Conservation (phyloP, 2,888 invertebrate genomes). For the Latheticus oryzae region DNA sequence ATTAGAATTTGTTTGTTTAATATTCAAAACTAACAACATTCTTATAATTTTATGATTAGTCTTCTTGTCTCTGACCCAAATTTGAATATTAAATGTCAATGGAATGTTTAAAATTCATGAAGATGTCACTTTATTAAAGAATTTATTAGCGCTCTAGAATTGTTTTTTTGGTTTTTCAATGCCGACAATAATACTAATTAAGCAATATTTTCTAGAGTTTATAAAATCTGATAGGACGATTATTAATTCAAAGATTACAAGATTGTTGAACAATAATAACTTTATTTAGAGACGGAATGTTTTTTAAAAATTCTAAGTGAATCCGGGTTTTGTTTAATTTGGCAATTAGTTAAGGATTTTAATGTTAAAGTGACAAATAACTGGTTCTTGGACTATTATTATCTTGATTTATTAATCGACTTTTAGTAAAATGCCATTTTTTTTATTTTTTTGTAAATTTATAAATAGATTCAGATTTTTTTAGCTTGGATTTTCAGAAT, state of each 20-base stretch:
- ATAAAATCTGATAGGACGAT: slow-evolving; percentile 1
- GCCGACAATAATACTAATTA: slow-evolving; percentile 6
- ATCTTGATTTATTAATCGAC: too few species aligned
- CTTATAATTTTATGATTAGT: slow-evolving; percentile 17
- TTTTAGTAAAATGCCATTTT: too few species aligned
- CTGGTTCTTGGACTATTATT: too few species aligned
- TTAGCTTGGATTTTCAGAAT: too few species aligned
- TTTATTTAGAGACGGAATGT: too few species aligned
- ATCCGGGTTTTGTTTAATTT: too few species aligned
- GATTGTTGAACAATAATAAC: slow-evolving; percentile 1
- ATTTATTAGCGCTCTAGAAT: slow-evolving; percentile 10
- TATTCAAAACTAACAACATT: slow-evolving; percentile 9
- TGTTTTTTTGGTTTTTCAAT: slow-evolving; percentile 11
- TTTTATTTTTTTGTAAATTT: too few species aligned
- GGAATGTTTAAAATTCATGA: slow-evolving; percentile 34
- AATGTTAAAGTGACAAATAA: too few species aligned
- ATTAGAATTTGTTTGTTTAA: too few species aligned
- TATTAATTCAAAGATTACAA: background rate
- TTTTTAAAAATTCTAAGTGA: too few species aligned
- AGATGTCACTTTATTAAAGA: slow-evolving; percentile 4
- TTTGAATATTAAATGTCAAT: slow-evolving; percentile 37
- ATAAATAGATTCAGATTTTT: too few species aligned
- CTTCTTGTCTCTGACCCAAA: slow-evolving; percentile 22
- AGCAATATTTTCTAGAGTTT: background rate
- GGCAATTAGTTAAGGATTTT: too few species aligned